A percentile compares a stretch with the other conserved stretches of the same genome.
Evolutionary conservation across 2,113 vertebrate species (phyloP).

Genomic region (Petrocephalus zakoni): DNA sequence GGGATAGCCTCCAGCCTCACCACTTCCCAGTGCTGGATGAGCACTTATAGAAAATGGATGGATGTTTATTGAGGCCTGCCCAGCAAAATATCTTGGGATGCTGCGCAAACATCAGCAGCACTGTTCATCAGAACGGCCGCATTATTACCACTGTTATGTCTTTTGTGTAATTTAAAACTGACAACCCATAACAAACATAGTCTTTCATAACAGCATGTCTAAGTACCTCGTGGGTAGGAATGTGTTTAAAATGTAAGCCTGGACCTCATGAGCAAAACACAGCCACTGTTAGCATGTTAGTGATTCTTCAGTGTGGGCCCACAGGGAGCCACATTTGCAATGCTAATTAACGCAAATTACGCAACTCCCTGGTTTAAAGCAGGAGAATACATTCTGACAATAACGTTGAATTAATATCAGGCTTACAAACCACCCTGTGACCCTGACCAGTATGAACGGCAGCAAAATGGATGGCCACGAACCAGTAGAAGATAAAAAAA

Average conservation of each 20-base stretch:
- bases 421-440: not conserved
- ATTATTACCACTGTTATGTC: not conserved
- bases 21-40: not conserved
- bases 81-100: not conserved
- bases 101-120: not conserved
- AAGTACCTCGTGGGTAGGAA: not conserved
- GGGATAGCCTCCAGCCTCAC: not conserved
- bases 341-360: conserved; percentile 2
- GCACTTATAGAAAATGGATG: not conserved
- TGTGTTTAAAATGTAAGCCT: not conserved
- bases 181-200: conserved; percentile 6
- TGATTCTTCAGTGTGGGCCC: not conserved
- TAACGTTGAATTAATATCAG: conserved; percentile 8
- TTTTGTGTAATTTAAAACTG: not conserved
- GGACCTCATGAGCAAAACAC: not conserved
- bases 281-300: not conserved
- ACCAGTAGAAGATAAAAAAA: not conserved
- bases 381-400: conserved; percentile 6
- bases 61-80: conserved; percentile 6
- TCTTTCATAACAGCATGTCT: not conserved
- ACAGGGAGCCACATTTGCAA: not conserved
- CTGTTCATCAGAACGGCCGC: not conserved
- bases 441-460: not conserved
- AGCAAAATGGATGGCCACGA: not conserved
- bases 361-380: not conserved